phyloP scores from a whole-genome alignment of 2,113 vertebrate species.

The Brachionichthys hirsutus region DNA sequence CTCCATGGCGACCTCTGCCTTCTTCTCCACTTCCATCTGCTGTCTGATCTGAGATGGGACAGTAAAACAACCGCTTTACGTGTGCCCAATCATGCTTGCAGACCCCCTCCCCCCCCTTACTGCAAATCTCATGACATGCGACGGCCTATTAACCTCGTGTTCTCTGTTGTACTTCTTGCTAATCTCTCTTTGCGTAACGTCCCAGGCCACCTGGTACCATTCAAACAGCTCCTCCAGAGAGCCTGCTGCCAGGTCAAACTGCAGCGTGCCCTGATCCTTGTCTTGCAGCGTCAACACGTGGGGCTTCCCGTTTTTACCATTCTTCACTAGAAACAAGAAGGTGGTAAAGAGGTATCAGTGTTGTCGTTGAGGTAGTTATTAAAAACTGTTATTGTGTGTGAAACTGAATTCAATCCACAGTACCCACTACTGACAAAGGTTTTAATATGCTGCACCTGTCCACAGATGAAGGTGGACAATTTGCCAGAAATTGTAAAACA shows the following conservation, averaged over 20 bases:
- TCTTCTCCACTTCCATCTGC: conserved; percentile 87
- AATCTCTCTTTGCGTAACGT: conserved; percentile 84
- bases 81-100: conserved; percentile 17
- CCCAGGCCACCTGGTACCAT: conserved; percentile 90
- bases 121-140: not conserved
- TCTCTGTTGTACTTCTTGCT: conserved; percentile 57
- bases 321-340: conserved; percentile 59
- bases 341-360: not conserved
- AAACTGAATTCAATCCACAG: no score
- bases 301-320: conserved; percentile 81
- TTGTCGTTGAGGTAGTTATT: no score
- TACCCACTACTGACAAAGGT: no score
- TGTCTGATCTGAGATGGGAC: conserved; percentile 77
- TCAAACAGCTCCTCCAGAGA: conserved; percentile 89
- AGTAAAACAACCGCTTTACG: conserved; percentile 21
- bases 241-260: conserved; percentile 86
- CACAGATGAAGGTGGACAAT: no score
- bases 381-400: no score
- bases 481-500: no score
- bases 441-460: no score
- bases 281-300: conserved; percentile 87
- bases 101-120: not conserved
- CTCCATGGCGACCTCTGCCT: conserved; percentile 90
- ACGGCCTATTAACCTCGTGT: conserved; percentile 58
- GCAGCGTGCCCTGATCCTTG: conserved; percentile 77